Percentiles rank a stretch among this genome's conserved stretches.
Conservation (phyloP, 2,113 vertebrate genomes). For the Notarius quadriscutis region DNA sequence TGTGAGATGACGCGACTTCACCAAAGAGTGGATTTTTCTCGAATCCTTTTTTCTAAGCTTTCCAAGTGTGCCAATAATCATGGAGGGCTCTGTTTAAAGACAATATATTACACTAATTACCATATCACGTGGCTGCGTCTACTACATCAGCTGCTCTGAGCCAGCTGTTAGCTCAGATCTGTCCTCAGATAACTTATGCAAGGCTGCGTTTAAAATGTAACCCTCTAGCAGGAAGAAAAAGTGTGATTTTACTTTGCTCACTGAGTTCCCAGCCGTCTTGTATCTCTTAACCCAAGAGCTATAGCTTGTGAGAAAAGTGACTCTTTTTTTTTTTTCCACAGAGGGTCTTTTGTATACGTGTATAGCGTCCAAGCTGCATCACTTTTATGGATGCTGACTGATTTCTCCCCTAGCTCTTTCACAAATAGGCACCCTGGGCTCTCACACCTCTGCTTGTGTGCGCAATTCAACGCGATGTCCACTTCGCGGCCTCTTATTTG, state of each 20-base stretch:
- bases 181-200: conserved; percentile 25
- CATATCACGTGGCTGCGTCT: not conserved
- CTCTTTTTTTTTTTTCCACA: not conserved
- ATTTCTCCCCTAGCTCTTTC: conserved; percentile 14
- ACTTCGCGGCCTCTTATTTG: conserved; percentile 52
- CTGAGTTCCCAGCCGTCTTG: conserved; percentile 6
- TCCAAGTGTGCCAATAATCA: too few species aligned
- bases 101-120: not conserved
- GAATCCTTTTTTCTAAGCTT: too few species aligned
- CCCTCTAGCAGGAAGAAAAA: conserved; percentile 7
- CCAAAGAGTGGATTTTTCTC: too few species aligned
- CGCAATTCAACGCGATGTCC: conserved; percentile 54
- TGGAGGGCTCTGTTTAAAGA: too few species aligned
- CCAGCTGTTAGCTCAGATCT: not conserved
- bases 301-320: conserved; percentile 19
- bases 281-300: conserved; percentile 22
- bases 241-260: not conserved
- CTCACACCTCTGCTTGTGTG: conserved; percentile 37
- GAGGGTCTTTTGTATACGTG: not conserved
- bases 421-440: conserved; percentile 42
- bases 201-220: conserved; percentile 21
- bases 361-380: conserved; percentile 13
- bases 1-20: too few species aligned
- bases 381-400: conserved; percentile 12
- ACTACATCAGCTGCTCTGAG: not conserved